Evolutionary conservation across 1,140 invertebrate species (phyloP), one percentile per base, ranked within the genome.

Genomic region (Venturia canescens): DNA sequence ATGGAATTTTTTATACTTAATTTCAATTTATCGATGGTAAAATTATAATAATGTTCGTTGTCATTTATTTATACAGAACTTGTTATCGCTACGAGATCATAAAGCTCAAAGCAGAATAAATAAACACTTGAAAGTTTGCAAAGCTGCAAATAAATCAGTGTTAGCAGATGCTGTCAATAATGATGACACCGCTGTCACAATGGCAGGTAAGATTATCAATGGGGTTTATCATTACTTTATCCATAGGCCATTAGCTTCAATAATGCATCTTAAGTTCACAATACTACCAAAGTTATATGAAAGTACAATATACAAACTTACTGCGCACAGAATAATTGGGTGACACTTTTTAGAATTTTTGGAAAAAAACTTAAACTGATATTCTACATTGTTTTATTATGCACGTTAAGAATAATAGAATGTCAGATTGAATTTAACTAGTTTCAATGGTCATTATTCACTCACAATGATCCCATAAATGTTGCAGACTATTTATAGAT

Each of bases 101-200:
- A 95, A 96, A 88, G 94, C 94, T n/a, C 93, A 95, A 83, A 93
- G 93, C 80, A 94, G 94, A 82, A 95, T 95, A 82, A 93, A 93
- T 85, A 93, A 94, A 76, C 95, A 96, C 92, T 92, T 95, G 81
- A 94, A 95, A 88, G 92, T 97, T 3, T 97, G 96, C 27, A 98
- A 98, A 92, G 96, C 96, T 72, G 96, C 96, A 0, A 97, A 97
- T 88, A 97, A 97, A 89, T 95, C 96, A 9, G 96, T 96, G 4
- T 90, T 98, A 78, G 94, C 94, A 74, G 97, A 97, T 94, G 96
- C 96, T 16, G 92, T 96, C 76, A 95, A 97, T 87, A 94, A 93
- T 88, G 93, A 95, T 38, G 95, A 96, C 84, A 97, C 96, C 72
- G 95, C 95, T 60, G 93, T 96, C 38, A 96, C 96, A 0, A 91